phyloP scores from a whole-genome alignment of 1,140 invertebrate species.

The Stegodyphus dumicola region DNA sequence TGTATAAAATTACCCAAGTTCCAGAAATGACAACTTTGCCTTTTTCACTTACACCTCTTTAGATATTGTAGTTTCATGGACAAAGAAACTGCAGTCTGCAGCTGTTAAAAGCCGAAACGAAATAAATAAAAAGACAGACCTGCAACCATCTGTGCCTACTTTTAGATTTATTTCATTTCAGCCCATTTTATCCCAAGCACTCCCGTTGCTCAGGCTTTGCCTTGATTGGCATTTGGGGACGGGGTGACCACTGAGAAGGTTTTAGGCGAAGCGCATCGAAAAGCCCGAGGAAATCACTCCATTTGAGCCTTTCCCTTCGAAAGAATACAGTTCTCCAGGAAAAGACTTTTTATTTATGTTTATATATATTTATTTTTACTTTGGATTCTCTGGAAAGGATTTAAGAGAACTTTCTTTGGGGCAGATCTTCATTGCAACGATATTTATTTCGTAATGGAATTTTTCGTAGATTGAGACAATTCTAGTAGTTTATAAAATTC shows the following conservation, averaged over 20 bases:
- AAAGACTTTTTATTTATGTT: not conserved
- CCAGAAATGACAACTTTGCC: too few relatives aligned
- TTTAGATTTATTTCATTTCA: slow-evolving; percentile 37
- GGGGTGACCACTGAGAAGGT: slow-evolving; percentile 28
- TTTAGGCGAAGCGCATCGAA: slow-evolving; percentile 8
- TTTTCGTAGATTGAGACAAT: too few relatives aligned
- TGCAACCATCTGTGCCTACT: slow-evolving; percentile 23
- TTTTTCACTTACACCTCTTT: too few relatives aligned
- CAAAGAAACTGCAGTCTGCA: too few relatives aligned
- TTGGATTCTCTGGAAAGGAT: too few relatives aligned
- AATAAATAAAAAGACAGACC: slow-evolving; percentile 11
- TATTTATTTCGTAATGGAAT: too few relatives aligned
- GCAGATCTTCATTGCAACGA: too few relatives aligned
- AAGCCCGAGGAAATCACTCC: slow-evolving; percentile 32
- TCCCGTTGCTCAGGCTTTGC: not conserved
- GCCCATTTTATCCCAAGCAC: slow-evolving; percentile 6
- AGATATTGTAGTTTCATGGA: too few relatives aligned
- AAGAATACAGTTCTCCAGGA: not conserved
- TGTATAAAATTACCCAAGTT: too few relatives aligned
- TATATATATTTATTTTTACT: too few relatives aligned
- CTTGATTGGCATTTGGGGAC: slow-evolving; percentile 21
- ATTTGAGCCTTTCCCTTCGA: slow-evolving; percentile 13
- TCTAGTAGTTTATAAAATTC: too few relatives aligned
- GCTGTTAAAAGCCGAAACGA: not conserved
- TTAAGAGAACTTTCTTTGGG: too few relatives aligned